Evolutionary conservation across 2,797 vertebrate species (phyloP), one percentile per base, ranked within the genome.

Genomic region (Anolis apletophallus): DNA sequence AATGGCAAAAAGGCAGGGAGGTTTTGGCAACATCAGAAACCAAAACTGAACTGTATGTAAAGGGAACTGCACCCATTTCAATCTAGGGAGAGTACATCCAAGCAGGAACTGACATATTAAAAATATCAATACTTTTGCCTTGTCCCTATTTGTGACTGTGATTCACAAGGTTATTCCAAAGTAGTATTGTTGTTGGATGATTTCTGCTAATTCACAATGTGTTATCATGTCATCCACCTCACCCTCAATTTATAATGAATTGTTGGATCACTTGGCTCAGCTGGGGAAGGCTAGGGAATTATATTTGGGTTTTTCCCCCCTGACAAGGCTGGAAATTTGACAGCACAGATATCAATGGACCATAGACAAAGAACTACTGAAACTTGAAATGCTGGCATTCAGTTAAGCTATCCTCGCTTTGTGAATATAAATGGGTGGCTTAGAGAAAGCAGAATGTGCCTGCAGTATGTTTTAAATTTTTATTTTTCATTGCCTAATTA

Each of bases 401-500:
- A 40, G 10, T 82, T 73, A 83, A 78, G 84, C 36, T 32, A 36
- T 46, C 9, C 75, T 88, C 82, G 55, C 67, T 73, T 50, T 82
- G 74, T 55, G 67, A 73, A 78, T 82, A 83, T 88, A 82, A 85
- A 88, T 79, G 14, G 46, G 40, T 55, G 64, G 79, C 73, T 78
- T 82, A 61, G 83, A 61, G 68, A 74, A 85, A 32, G 64, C 64
- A 88, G 77, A 55, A 73, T 81, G 40, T 77, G 80, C 73, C 34
- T 78, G 54, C 19, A 73, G 26, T 40, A 61, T 64, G 36, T 64
- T 29, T 55, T 71, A 40, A 54, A 55, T 69, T 85, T 46, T 55
- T 76, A 61, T 82, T 77, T 77, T 88, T 40, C 67, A 67, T 82
- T 50, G 64, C 57, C 40, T 88, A 88, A 88, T 85, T 88, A 83